Evolutionary conservation across 64 coral and sea anemone genomes (phyloP), one percentile per base, ranked within the genome.

Genomic region (Montipora cactus): DNA sequence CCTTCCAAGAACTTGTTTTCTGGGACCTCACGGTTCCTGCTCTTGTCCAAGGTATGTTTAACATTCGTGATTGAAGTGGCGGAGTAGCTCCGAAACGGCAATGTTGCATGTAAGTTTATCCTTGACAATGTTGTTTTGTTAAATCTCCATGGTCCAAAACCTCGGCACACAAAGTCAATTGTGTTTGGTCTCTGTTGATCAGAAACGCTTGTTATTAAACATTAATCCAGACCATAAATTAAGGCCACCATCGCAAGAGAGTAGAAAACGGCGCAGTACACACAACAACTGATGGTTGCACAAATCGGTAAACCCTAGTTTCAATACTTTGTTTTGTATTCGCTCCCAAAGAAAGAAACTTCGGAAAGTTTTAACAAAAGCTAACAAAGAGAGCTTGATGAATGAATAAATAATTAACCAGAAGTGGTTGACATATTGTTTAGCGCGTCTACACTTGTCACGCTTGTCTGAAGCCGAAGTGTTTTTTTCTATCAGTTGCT

Each of bases 401-500:
- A 59, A 16, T 86, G 66, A 72, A 86, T 86, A 37, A 86, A 86
- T 86, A 71, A 86, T 86, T 86, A 72, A 86, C 82, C 2, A 86
- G 8, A 12, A 9, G 7, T 72, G 66, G 82, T 71, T 71, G 82
- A 23, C 62, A 71, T 86, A 86, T 84, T 86, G 82, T 86, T 86
- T 86, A 86, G 12, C 6, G 10, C 14, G 13, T 19, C 46, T 44
- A 23, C 19, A 22, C 3, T n/a, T 7, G 68, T 71, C 37, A 37
- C 18, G 67, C 44, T 85, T 69, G 45, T 20, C 64, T 23, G 82
- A 50, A 50, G 3, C 16, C 53, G 2, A 22, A 44, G 2, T 45
- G 59, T 18, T 7, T 15, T 19, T 71, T 23, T 49, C 6, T 64
- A 64, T 16, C 13, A 7, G 61, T 64, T 64, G 14, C 61, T 64